A percentile compares a stretch with the other conserved stretches of the same genome.
These are phyloP conservation scores for Scolopax rusticola DNA, from an alignment of 2,797 vertebrate genomes.

Conservation along the genomic window DNA sequence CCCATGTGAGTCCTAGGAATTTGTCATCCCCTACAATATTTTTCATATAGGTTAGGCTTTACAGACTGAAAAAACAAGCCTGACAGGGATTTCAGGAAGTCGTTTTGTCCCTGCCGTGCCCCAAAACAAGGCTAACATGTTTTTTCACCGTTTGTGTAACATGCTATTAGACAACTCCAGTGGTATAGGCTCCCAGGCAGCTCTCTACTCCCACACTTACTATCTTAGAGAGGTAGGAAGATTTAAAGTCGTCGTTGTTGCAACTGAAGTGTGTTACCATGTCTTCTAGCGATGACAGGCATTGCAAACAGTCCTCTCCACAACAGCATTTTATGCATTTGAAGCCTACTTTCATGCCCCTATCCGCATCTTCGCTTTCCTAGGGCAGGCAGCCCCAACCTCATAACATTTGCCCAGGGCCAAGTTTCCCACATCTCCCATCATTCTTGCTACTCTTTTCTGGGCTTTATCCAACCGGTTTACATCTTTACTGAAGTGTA, in stretches of 20 bases:
- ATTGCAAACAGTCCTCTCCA: not conserved
- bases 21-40: not conserved
- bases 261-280: not conserved
- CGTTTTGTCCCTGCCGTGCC: not conserved
- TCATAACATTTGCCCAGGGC: not conserved
- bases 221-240: not conserved
- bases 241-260: not conserved
- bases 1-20: not conserved
- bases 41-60: not conserved
- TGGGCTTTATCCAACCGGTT: conserved; percentile 21
- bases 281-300: not conserved
- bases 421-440: not conserved
- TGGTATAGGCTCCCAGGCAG: not conserved
- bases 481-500: not conserved
- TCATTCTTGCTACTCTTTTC: not conserved
- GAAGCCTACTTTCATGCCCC: not conserved
- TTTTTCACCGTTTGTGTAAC: not conserved
- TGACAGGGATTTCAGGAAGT: not conserved
- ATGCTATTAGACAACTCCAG: not conserved
- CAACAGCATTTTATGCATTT: not conserved
- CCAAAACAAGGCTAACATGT: not conserved
- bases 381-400: not conserved
- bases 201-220: not conserved
- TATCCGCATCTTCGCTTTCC: not conserved
- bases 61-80: not conserved